Evolutionary conservation across 1,140 invertebrate genomes (phyloP).

Genomic region (Patella vulgata): DNA sequence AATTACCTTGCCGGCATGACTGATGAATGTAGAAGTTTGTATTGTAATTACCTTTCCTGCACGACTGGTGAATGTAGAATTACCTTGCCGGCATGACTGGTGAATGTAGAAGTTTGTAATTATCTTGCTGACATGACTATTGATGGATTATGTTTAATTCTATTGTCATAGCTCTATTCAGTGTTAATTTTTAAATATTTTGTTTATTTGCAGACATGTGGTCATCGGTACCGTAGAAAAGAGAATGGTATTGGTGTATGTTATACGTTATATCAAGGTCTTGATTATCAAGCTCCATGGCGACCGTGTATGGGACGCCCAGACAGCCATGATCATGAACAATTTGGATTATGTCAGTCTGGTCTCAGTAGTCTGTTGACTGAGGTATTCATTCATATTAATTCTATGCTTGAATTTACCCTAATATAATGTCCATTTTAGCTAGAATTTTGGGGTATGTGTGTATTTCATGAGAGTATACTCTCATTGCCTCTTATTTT

Average conservation of each 20-base stretch:
- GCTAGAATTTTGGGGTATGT: neutral
- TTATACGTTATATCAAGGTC: slow-evolving; percentile 81
- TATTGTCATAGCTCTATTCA: too few relatives aligned
- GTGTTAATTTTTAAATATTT: too few relatives aligned
- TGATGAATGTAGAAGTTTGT: too few relatives aligned
- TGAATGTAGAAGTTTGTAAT: too few relatives aligned
- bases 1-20: too few relatives aligned
- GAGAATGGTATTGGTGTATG: slow-evolving; percentile 90
- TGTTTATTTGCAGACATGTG: slow-evolving; percentile 79
- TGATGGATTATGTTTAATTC: too few relatives aligned
- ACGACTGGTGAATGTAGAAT: too few relatives aligned
- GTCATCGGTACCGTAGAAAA: slow-evolving; percentile 85
- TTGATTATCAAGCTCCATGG: slow-evolving; percentile 69
- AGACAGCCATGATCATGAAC: slow-evolving; percentile 16
- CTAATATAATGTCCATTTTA: neutral
- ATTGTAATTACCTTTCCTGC: too few relatives aligned
- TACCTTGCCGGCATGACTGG: too few relatives aligned
- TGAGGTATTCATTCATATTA: slow-evolving; percentile 33
- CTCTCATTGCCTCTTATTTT: slow-evolving; percentile 46
- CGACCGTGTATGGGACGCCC: slow-evolving; percentile 17
- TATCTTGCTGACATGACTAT: too few relatives aligned
- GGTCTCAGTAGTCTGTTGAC: slow-evolving; percentile 79
- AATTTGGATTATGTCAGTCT: slow-evolving; percentile 85
- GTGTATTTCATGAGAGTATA: slow-evolving; percentile 38
- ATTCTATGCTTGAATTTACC: neutral